Base-by-base conservation (phyloP, 2,888 invertebrate species). In the Encarsia formosa region DNA sequence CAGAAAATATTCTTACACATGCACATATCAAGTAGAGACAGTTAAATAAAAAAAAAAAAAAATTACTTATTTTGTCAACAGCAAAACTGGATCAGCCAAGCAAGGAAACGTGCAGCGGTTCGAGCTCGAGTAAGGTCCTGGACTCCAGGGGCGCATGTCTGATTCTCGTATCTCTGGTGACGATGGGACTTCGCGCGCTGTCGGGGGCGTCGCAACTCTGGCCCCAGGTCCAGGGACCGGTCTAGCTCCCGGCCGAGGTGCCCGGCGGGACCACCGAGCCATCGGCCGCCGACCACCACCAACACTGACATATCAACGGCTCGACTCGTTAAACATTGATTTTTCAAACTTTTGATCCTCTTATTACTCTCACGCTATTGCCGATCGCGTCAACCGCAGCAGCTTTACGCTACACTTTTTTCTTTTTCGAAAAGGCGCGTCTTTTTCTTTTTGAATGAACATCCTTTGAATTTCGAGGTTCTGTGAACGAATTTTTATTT, bases 1-100 rank as follows among this genome's bases (percentile, higher is more conserved):
- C n/a, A n/a, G n/a, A n/a, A n/a, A n/a, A n/a, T n/a, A n/a, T n/a
- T n/a, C n/a, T n/a, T n/a, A n/a, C n/a, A n/a, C n/a, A n/a, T n/a
- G n/a, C n/a, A n/a, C n/a, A n/a, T n/a, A n/a, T n/a, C n/a, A n/a
- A n/a, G n/a, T n/a, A n/a, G n/a, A n/a, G n/a, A n/a, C n/a, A n/a
- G n/a, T n/a, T n/a, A n/a, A n/a, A n/a, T n/a, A n/a, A n/a, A n/a
- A n/a, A n/a, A n/a, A n/a, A n/a, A n/a, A n/a, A n/a, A n/a, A n/a
- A n/a, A n/a, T n/a, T n/a, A n/a, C n/a, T n/a, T n/a, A n/a, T n/a
- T 37, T 4, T 47, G 23, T 23, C 71, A 70, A 1, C 65, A 73
- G 73, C 73, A 8, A 70, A 71, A 63, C 55, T 71, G 59, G 71
- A 73, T 15, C 63, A 66, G 55, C 61, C 71, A 38, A 61, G 71